Base-by-base conservation (phyloP, 2,888 invertebrate species). In the Chymomyza fuscimana region DNA sequence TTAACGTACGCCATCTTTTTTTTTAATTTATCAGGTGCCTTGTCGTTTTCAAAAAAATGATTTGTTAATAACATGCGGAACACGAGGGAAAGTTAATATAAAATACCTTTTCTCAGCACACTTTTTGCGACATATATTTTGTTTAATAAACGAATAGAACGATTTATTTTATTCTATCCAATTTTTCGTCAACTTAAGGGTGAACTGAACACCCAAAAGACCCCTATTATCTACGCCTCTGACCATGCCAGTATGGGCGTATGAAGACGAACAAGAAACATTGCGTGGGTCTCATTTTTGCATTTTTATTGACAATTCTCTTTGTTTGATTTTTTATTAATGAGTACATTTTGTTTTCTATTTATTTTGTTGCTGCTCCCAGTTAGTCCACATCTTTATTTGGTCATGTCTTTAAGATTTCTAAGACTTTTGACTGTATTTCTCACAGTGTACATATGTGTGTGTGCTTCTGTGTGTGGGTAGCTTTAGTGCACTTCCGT, bases 401-500 rank as follows among this genome's bases (percentile, higher is more conserved):
- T 67, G 62, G 69, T 72, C 64, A 50, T 63, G 61, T 15, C 60
- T 51, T 51, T 61, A 19, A 32, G 32, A 10, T 63, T 54, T 54
- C 68, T 70, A 71, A 60, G 19, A 56, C 16, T 60, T 66, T 29
- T 74, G 77, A 25, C 25, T 25, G 3, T 25, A 82, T 77, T 79
- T 32, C 32, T 32, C 0, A 9, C 5, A 32, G 32, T 32, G 77
- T 63, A 16, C 29, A 67, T 61, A 25, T 59, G 61, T 68, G 19
- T n/a, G 6, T 66, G 69, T 78, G 66, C 67, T 67, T 62, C 70
- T 72, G 25, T 46, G 40, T 56, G 83, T 82, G 86, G 87, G 84
- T 74, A 71, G 86, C 68, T 56, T 80, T 74, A 87, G 78, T 78
- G 83, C 80, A 84, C 84, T 84, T 84, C 84, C 84, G 84, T 85